A percentile compares a stretch with the other conserved stretches of the same genome.
phyloP scores from a whole-genome alignment of 2,888 invertebrate genomes.

The Melieria picta region DNA sequence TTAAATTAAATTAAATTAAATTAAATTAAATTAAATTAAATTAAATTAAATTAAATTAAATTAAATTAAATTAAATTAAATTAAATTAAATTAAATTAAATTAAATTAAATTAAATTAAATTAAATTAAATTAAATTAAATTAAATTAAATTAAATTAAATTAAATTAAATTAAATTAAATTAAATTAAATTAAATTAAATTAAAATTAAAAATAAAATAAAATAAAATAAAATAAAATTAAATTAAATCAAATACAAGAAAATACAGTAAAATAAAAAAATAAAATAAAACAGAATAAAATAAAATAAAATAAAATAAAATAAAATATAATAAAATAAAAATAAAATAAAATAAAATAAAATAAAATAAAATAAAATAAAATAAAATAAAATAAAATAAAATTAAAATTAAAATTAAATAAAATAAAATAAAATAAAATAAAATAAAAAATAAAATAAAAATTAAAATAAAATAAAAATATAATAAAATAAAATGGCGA shows the following conservation, averaged over 20 bases:
- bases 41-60: neutral
- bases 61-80: neutral
- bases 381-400: neutral
- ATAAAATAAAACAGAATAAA: neutral
- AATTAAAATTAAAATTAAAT: neutral
- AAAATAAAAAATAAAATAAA: neutral
- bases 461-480: neutral
- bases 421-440: slow-evolving; percentile 7
- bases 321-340: slow-evolving; percentile 6
- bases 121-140: neutral
- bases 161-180: too few relatives aligned
- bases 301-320: slow-evolving; percentile 1
- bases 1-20: neutral
- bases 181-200: too few relatives aligned
- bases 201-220: too few relatives aligned
- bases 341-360: too few relatives aligned
- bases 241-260: too few relatives aligned
- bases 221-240: too few relatives aligned
- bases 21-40: neutral
- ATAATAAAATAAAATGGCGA: neutral
- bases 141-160: neutral
- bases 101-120: neutral
- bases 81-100: neutral
- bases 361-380: too few relatives aligned
- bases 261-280: too few relatives aligned